Conservation (phyloP, 2,797 vertebrate species). For the Bradypodion ventrale region DNA sequence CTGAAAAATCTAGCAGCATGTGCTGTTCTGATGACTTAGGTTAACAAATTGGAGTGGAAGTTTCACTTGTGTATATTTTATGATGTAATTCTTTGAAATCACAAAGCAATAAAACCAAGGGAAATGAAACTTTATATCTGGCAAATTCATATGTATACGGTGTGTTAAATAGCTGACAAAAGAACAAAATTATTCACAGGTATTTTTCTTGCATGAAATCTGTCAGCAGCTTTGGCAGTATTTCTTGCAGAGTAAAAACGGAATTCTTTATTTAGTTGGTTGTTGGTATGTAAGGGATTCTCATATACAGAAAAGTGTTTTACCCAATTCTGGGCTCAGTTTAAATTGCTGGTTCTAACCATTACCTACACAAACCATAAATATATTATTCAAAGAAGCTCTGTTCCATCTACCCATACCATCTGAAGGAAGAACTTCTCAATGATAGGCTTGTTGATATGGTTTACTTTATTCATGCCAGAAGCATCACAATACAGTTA, state of each 20-base stretch:
- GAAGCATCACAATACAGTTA: no score
- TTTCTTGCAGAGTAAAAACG: slow-evolving; percentile 42
- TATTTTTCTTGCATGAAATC: slow-evolving; percentile 52
- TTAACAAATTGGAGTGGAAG: neutral
- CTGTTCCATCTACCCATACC: neutral
- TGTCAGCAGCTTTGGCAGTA: slow-evolving; percentile 25
- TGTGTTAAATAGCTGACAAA: slow-evolving; percentile 56
- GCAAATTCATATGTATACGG: slow-evolving; percentile 46
- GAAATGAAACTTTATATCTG: slow-evolving; percentile 55
- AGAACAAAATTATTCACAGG: slow-evolving; percentile 36
- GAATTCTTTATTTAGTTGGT: slow-evolving; percentile 52
- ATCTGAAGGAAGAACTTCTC: neutral
- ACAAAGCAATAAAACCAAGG: slow-evolving; percentile 6
- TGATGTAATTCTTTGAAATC: neutral
- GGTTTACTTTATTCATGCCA: no score
- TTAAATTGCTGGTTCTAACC: neutral
- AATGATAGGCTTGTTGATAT: neutral
- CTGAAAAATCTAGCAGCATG: neutral
- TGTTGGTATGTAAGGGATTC: slow-evolving; percentile 37
- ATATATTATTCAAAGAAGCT: neutral
- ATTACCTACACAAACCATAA: neutral
- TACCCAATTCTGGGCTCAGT: neutral
- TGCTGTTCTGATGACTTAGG: neutral
- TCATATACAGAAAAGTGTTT: neutral
- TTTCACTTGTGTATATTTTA: neutral